phyloP scores from a whole-genome alignment of 2,888 invertebrate species.

The Rugalucina vietnamica region DNA sequence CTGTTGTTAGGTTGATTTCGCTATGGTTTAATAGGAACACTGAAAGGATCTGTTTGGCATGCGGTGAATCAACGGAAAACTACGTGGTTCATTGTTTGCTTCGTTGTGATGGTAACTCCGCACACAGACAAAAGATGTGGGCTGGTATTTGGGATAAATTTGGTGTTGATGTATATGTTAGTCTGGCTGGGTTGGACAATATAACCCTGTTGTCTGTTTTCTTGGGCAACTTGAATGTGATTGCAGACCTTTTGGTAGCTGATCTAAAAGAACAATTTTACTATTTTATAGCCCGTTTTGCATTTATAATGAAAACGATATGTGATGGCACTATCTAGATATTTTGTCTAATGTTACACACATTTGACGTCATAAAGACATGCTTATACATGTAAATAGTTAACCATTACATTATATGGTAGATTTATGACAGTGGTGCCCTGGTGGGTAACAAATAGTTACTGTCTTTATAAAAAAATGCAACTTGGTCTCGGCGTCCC shows the following conservation, averaged over 20 bases:
- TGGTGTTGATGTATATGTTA: neutral
- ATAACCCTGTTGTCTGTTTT: neutral
- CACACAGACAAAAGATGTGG: neutral
- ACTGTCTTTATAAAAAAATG: too few relatives aligned
- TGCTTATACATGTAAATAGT: too few relatives aligned
- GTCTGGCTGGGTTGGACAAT: neutral
- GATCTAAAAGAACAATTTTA: neutral
- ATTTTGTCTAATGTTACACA: too few relatives aligned
- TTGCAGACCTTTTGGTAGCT: neutral
- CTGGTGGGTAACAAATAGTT: too few relatives aligned
- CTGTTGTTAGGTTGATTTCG: neutral
- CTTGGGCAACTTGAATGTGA: neutral
- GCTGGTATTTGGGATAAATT: neutral
- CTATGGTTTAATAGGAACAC: neutral
- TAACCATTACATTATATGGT: too few relatives aligned
- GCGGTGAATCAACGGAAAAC: neutral
- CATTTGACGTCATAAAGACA: too few relatives aligned
- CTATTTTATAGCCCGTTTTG: neutral
- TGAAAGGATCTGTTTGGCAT: neutral
- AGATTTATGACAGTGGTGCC: too few relatives aligned
- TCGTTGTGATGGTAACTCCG: neutral
- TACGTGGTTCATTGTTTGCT: neutral
- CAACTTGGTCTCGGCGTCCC: too few relatives aligned
- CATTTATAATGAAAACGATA: neutral
- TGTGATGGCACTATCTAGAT: too few relatives aligned